A percentile compares a stretch with the other conserved stretches of the same genome.
Conservation (phyloP, 2,113 vertebrate species). For the Rhinoderma darwinii region DNA sequence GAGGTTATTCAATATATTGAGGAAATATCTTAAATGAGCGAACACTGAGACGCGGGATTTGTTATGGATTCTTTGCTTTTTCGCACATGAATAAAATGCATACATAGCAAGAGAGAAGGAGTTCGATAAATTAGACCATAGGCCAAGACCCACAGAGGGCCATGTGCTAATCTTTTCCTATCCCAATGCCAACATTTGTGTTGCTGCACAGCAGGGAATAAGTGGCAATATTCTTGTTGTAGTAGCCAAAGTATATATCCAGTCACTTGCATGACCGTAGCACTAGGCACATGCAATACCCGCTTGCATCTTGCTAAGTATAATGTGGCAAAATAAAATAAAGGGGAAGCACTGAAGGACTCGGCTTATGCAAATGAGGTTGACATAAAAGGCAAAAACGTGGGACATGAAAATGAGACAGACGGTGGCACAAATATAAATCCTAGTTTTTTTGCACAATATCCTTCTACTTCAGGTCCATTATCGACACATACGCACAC, state of each 20-base stretch:
- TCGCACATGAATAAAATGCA: constrained; percentile 7
- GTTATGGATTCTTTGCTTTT: not conserved
- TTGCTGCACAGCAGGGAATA: constrained; percentile 11
- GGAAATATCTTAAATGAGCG: not conserved
- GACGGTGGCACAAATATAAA: not conserved
- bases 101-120: not conserved
- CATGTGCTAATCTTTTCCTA: not conserved
- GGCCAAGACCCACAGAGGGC: not conserved
- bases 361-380: not conserved
- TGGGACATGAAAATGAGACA: not conserved
- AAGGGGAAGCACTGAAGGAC: not conserved
- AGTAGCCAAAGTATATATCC: constrained; percentile 2
- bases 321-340: not conserved
- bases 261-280: constrained; percentile 1
- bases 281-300: constrained; percentile 27
- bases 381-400: not conserved
- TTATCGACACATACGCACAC: not conserved
- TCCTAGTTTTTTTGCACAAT: constrained; percentile 38
- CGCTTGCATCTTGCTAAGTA: not conserved
- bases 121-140: not conserved
- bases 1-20: not conserved
- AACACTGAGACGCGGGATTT: not conserved
- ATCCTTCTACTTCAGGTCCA: constrained; percentile 20
- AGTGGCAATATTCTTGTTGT: constrained; percentile 7
- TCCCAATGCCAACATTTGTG: not conserved